Evolutionary conservation across 2,888 invertebrate species (phyloP).

Genomic region (Cryptosula pallasiana): DNA sequence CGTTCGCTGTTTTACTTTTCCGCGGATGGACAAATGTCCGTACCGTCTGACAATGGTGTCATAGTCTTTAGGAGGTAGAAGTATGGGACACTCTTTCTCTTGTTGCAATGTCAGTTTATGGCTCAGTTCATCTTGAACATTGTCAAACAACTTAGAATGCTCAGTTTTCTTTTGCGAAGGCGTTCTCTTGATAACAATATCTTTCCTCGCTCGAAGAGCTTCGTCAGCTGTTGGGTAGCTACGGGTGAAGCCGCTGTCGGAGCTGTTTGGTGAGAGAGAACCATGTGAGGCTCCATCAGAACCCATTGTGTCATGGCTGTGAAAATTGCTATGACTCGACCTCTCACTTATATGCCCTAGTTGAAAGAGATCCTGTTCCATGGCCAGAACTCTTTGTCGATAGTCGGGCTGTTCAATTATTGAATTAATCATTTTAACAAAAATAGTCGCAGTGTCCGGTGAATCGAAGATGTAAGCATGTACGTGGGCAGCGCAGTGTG

Average conservation of each 20-base stretch:
- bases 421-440: conserved; percentile 77
- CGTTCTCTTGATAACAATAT: conserved; percentile 14
- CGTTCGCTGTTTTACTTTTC: conserved; percentile 11
- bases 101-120: conserved; percentile 60
- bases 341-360: background rate
- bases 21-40: conserved; percentile 60
- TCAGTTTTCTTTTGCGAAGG: background rate
- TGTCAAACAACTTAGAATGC: conserved; percentile 68
- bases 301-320: conserved; percentile 32
- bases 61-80: conserved; percentile 88
- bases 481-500: conserved; percentile 88
- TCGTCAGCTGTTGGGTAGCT: conserved; percentile 29
- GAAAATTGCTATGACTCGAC: conserved; percentile 33
- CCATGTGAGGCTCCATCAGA: conserved; percentile 32
- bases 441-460: conserved; percentile 80
- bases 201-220: conserved; percentile 1
- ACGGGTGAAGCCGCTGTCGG: conserved; percentile 5
- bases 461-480: conserved; percentile 93
- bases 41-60: conserved; percentile 80
- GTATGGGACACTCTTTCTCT: conserved; percentile 60
- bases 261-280: conserved; percentile 20
- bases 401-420: conserved; percentile 59
- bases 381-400: background rate
- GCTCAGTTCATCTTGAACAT: conserved; percentile 82
- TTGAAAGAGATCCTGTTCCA: background rate